Base-by-base conservation (phyloP, 30 jellyfish, hydroid and myxozoan genomes). In the Hydractinia echinata region DNA sequence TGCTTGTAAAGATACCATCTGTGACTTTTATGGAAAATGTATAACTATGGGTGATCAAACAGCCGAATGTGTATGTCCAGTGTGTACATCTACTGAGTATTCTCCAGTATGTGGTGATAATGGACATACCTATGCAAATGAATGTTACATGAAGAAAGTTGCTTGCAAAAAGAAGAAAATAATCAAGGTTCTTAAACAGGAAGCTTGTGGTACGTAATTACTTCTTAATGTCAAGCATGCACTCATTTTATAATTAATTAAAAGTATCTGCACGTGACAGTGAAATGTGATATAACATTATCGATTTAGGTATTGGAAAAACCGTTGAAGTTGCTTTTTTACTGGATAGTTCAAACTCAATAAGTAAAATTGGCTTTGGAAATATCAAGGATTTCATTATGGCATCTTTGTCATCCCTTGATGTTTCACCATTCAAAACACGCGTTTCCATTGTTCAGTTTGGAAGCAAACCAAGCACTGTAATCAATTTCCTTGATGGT, bases 61-160 rank as follows among this genome's bases (percentile, higher is more conserved):
- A 53, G 54, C 95, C 4, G 88, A 82, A 15, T 89, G 97, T 72
- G 84, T 82, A 18, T 89, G 97, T 70, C 95, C 97, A 7, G 49
- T 72, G 10, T 89, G 97, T 55, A 13, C 39, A 64, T n/a, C 19
- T 51, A 64, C 9, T 7, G 39, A 13, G 19, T 89, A 89, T 67
- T 76, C 83, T 62, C 96, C 95, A 4, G 72, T 90, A 15, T 90
- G 97, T 61, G 90, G 81, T 66, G 71, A 68, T 15, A 79, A 81
- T 53, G 97, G 97, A 16, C 54, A 64, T 51, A 76, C 95, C 14
- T 90, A 90, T 81, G 95, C 92, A 19, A 90, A 77, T 73, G 93
- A 80, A 72, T 90, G 97, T 20, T 82, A 71, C 64, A 58, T 90
- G 79, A 66, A 72, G 67, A 79, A 69, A 11, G 83, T 87, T 1